Percentiles rank a stretch among this genome's conserved stretches.
Evolutionary conservation across 2,113 vertebrate genomes (phyloP).

Genomic region (Polyodon spathula): DNA sequence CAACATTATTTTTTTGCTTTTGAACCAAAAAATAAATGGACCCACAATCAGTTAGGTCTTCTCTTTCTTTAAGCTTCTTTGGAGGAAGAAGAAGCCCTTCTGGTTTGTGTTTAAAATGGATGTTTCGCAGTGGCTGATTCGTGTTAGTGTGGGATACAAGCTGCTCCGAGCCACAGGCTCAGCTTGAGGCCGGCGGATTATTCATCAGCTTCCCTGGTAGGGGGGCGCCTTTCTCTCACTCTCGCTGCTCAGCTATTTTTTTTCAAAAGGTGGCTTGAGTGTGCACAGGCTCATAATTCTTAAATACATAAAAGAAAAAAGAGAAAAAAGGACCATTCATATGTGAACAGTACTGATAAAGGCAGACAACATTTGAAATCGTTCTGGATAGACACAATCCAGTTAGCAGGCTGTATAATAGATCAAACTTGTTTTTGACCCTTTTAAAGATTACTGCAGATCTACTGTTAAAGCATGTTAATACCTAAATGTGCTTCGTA

Average conservation of each 20-base stretch:
- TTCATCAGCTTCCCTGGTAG: conserved; percentile 71
- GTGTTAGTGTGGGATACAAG: conserved; percentile 52
- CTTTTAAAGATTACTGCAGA: too few relatives aligned
- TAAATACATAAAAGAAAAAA: conserved; percentile 15
- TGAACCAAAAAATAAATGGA: neutral
- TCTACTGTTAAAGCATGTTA: too few relatives aligned
- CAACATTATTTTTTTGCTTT: neutral
- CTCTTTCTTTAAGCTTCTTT: conserved; percentile 26
- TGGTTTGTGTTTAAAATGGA: conserved; percentile 65
- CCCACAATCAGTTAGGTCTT: conserved; percentile 22
- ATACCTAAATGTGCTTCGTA: too few relatives aligned
- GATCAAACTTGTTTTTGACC: too few relatives aligned
- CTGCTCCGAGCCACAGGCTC: conserved; percentile 50
- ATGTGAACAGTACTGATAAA: neutral
- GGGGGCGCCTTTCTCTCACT: conserved; percentile 59
- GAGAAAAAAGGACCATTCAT: neutral
- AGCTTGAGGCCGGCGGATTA: conserved; percentile 62
- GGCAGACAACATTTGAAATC: neutral
- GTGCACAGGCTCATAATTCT: conserved; percentile 17
- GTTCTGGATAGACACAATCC: too few relatives aligned
- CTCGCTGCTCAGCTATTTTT: conserved; percentile 39
- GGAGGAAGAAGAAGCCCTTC: conserved; percentile 43
- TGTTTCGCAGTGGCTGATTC: conserved; percentile 58
- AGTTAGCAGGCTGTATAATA: too few relatives aligned
- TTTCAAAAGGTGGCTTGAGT: conserved; percentile 29